Base-by-base conservation (phyloP, 2,113 vertebrate species). In the Machaerirhynchus nigripectus region DNA sequence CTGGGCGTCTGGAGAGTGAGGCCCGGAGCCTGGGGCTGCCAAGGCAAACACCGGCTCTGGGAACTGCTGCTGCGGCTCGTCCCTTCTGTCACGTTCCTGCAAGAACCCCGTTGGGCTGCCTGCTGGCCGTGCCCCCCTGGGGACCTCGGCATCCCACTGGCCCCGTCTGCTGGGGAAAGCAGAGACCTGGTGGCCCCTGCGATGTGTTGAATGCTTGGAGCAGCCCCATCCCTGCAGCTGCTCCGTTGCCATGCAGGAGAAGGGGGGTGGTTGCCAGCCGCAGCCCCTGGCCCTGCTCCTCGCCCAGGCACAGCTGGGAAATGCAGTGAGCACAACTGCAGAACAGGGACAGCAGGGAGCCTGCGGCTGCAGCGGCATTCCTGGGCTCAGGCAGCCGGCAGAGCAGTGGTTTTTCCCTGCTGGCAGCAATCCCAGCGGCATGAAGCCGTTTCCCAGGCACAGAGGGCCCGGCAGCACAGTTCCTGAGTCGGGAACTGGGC, bases 391-490 rank as follows among this genome's bases (percentile, higher is more conserved):
- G 28, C 59, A 71, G 63, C 56, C 1, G 1, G 44, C 70, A 27
- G 18, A n/a, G 74, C 64, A 7, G 22, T 0, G 21, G 15, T 13
- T 63, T 44, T 64, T 17, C 46, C 35, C 35, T 75, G 4, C 69
- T 23, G 0, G 47, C 39, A 59, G 64, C 1, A 2, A 61, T 81
- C 46, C 40, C 46, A 50, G 69, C 2, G 1, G 39, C 27, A 35
- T 0, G 1, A 37, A 76, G 42, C 39, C 31, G 31, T 81, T 95
- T 95, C 94, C 80, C 94, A 92, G 91, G 52, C 89, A 26, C 5
- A 0, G 19, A 44, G 49, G 44, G 61, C 57, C 64, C 2, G 0
- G 39, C 35, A 59, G 35, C 1, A 0, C 3, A 1, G 39, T 53
- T 84, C 64, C 70, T 0, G 27, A 23, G 13, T 19, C 1, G 3